Percentiles rank a stretch among this genome's conserved stretches.
phyloP scores from a whole-genome alignment of 1,140 invertebrate species.

The Dreissena polymorpha region DNA sequence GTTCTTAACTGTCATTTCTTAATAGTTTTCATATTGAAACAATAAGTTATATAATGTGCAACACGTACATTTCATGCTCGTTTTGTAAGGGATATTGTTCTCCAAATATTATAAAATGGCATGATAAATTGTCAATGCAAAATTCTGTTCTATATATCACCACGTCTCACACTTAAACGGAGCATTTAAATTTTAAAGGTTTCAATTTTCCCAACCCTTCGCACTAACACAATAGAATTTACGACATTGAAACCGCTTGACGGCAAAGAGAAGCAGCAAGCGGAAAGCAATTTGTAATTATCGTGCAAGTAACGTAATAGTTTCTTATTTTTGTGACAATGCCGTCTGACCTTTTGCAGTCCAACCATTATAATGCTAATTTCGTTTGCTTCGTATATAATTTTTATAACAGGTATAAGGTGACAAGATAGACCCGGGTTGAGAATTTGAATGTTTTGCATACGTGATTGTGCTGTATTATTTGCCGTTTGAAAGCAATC shows the following conservation, averaged over 20 bases:
- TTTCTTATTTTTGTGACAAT: conserved; percentile 7
- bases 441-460: not conserved
- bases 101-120: no score
- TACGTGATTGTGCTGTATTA: not conserved
- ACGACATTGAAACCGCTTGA: conserved; percentile 1
- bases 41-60: no score
- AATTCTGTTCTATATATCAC: no score
- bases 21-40: no score
- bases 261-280: conserved; percentile 1
- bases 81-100: no score
- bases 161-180: not conserved
- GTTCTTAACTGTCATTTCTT: no score
- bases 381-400: not conserved
- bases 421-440: not conserved
- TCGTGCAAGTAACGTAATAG: conserved; percentile 31
- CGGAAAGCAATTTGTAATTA: conserved; percentile 10
- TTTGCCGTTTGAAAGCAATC: no score
- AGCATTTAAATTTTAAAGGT: conserved; percentile 10
- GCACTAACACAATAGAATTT: conserved; percentile 18
- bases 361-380: conserved; percentile 40
- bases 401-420: not conserved
- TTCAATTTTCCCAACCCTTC: conserved; percentile 35
- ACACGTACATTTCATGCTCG: no score
- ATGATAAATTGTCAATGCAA: no score
- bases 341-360: conserved; percentile 40